phyloP scores from a whole-genome alignment of 2,888 invertebrate genomes.

The Parnassius orleans region DNA sequence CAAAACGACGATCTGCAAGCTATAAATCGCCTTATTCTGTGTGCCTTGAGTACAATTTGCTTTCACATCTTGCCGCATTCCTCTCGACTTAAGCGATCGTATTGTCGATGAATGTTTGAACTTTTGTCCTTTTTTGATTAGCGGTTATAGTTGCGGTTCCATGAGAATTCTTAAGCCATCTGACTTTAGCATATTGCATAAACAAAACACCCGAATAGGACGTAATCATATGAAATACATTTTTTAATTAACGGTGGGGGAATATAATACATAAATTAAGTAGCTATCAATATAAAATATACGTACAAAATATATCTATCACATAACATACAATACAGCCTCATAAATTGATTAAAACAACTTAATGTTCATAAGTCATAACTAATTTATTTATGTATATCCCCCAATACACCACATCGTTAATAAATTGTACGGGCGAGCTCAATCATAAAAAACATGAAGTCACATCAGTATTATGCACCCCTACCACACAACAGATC shows the following conservation, averaged over 20 bases:
- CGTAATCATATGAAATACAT: neutral
- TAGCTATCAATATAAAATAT: no score
- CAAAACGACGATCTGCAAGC: constrained; percentile 50
- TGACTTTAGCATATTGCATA: constrained; percentile 40
- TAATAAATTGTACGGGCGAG: constrained; percentile 65
- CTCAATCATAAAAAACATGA: constrained; percentile 66
- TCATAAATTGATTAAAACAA: no score
- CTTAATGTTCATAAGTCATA: neutral
- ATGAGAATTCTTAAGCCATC: constrained; percentile 48
- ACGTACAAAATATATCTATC: no score
- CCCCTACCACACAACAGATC: constrained; percentile 73
- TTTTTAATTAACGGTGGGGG: no score
- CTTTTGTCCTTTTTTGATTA: constrained; percentile 75
- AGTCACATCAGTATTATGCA: constrained; percentile 69
- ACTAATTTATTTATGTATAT: constrained; percentile 9
- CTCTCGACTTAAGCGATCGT: constrained; percentile 56
- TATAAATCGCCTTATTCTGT: constrained; percentile 67
- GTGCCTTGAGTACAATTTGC: constrained; percentile 66
- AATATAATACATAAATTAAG: no score
- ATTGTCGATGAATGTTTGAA: constrained; percentile 71
- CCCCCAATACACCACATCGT: constrained; percentile 43
- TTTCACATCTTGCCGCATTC: constrained; percentile 56
- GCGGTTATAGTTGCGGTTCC: constrained; percentile 62
- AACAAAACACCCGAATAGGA: constrained; percentile 1
- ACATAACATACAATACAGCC: no score